phyloP scores from a whole-genome alignment of 2,113 vertebrate species.

The Nothobranchius furzeri region DNA sequence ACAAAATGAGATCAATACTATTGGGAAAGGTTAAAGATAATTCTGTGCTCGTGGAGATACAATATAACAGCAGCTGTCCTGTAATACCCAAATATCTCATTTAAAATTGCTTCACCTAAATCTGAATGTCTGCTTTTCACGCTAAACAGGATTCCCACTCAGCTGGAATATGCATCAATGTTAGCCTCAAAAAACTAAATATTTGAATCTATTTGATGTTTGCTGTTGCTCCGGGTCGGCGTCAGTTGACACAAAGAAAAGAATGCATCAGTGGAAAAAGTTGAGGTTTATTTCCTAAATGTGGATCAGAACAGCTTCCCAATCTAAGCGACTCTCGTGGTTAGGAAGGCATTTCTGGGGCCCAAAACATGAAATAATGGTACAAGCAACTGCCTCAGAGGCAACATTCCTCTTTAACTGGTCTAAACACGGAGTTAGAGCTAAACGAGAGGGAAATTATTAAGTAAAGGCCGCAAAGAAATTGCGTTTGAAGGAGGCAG shows the following conservation, averaged over 20 bases:
- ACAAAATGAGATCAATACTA: constrained; percentile 7
- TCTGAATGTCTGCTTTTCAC: constrained; percentile 23
- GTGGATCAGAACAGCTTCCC: constrained; percentile 42
- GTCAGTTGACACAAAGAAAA: constrained; percentile 21
- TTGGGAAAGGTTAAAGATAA: neutral
- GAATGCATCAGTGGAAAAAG: constrained; percentile 41
- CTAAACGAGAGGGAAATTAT: constrained; percentile 25
- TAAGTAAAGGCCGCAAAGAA: constrained; percentile 27
- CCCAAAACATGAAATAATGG: constrained; percentile 45
- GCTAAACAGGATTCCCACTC: constrained; percentile 38
- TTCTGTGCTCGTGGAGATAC: constrained; percentile 7
- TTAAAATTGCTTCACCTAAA: constrained; percentile 15
- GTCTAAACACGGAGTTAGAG: constrained; percentile 43
- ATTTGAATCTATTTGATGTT: constrained; percentile 4
- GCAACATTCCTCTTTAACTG: constrained; percentile 41
- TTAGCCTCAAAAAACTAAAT: constrained; percentile 19
- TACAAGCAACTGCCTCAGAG: constrained; percentile 63
- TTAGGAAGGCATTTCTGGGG: constrained; percentile 43
- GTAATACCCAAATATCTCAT: constrained; percentile 23
- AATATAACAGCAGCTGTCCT: constrained; percentile 25
- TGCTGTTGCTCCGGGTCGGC: constrained; percentile 10
- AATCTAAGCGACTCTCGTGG: constrained; percentile 40
- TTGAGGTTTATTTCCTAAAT: constrained; percentile 56
- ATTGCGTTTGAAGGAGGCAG: constrained; percentile 12
- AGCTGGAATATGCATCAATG: constrained; percentile 16